Conservation (phyloP, 1,140 invertebrate genomes). For the Tribolium castaneum region DNA sequence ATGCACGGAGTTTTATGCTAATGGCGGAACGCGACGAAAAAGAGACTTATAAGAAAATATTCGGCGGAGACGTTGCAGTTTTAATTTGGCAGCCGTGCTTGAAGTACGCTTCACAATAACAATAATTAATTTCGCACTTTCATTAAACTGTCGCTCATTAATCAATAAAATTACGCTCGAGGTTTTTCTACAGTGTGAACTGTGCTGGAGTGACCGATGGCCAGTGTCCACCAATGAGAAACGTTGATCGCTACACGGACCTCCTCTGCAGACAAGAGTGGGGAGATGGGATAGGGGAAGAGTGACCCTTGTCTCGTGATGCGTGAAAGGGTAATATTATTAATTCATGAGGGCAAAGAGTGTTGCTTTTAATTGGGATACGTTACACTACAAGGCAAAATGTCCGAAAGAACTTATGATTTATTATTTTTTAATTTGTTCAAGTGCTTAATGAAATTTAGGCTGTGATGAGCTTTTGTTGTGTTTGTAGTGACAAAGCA, state of each 20-base stretch:
- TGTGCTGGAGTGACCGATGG: conserved; percentile 45
- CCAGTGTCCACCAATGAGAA: conserved; percentile 53
- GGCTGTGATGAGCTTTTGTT: neutral
- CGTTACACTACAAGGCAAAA: conserved; percentile 1
- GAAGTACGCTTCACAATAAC: conserved; percentile 7
- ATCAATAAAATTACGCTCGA: neutral
- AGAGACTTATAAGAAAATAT: conserved; percentile 54
- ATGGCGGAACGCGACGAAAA: conserved; percentile 30
- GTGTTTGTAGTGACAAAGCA: neutral
- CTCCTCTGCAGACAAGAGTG: conserved; percentile 43
- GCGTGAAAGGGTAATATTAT: conserved; percentile 43
- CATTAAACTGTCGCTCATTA: conserved; percentile 8
- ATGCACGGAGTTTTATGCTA: conserved; percentile 1
- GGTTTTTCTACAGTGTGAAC: neutral
- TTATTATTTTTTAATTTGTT: conserved; percentile 5
- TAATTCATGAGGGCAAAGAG: conserved; percentile 38
- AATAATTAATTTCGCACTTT: neutral
- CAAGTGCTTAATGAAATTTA: neutral
- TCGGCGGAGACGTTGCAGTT: conserved; percentile 55
- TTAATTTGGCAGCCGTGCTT: conserved; percentile 54
- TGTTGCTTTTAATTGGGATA: conserved; percentile 36
- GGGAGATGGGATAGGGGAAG: conserved; percentile 43
- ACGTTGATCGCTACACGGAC: conserved; percentile 29
- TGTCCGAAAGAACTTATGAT: neutral
- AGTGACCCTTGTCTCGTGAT: conserved; percentile 46